Base-by-base conservation (phyloP, 2,888 invertebrate species). In the Philereme transversata region DNA sequence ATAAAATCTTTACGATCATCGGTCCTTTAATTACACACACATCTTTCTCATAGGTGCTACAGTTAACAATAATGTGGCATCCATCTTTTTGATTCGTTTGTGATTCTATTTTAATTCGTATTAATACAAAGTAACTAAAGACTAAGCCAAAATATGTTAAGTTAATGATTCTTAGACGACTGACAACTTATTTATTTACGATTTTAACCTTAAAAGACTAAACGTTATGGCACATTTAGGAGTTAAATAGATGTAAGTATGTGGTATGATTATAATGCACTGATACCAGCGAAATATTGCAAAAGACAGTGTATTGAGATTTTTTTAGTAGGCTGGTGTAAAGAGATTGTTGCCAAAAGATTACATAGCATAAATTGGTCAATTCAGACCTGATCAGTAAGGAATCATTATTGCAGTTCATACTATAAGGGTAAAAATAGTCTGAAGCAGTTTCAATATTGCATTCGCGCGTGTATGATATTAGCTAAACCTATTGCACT, bases 301-400 rank as follows among this genome's bases (percentile, higher is more conserved):
- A 46, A 53, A 58, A 53, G 22, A 9, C 4, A 51, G 40, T 40
- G 46, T 49, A 33, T 55, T 36, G 57, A 44, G 43, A 38, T n/a
- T 46, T 46, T 49, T 6, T 40, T 0, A 60, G 55, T 45, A 58
- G n/a, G 50, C n/a, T 41, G 35, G 22, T 40, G 11, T 57, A 60
- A 60, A 58, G 48, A 64, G 34, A 60, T 57, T 61, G 62, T 65
- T 70, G 62, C 65, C 62, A 68, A 68, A 65, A 62, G 47, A 61
- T 54, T 62, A 59, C 46, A 41, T 60, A 55, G 33, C 11, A 57
- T 50, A 53, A 53, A 61, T 52, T 58, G 59, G 61, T 60, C 36
- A 36, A 36, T 6, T 3, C 1, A 36, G 3, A 36, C 7, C 4
- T 36, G 36, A 4, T 36, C 36, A 36, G 22, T 22, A 22, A 22